These are phyloP conservation scores for Pomatorhinus ruficollis DNA, from an alignment of 2,113 vertebrate species.

Conservation along the genomic window DNA sequence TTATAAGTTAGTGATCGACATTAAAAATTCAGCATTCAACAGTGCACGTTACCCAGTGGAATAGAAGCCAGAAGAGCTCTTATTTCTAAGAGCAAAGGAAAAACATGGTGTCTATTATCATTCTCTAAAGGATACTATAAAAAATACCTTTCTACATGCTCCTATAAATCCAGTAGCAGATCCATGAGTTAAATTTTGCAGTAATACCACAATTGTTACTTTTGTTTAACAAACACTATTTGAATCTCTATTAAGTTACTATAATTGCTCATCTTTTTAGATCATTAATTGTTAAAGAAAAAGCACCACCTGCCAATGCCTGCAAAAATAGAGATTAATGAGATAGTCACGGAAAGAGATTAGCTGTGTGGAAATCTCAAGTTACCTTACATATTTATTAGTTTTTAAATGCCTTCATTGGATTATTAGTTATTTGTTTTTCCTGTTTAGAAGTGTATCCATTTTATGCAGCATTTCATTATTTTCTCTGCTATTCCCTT, in stretches of 20 bases:
- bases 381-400: not conserved
- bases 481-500: not conserved
- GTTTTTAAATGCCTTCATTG: not conserved
- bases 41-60: not conserved
- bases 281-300: not conserved
- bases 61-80: not conserved
- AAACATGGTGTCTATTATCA: not conserved
- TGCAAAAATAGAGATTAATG: not conserved
- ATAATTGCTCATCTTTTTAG: not conserved
- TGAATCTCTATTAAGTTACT: not conserved
- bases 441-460: not conserved
- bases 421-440: not conserved
- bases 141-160: not conserved
- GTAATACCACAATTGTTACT: not conserved
- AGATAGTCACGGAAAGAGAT: not conserved
- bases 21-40: constrained; percentile 23
- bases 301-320: not conserved
- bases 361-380: not conserved
- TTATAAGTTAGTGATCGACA: not conserved
- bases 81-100: not conserved
- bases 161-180: not conserved
- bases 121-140: not conserved
- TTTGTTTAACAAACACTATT: not conserved
- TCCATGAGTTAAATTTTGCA: not conserved
- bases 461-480: not conserved